Conservation (phyloP, 1,140 invertebrate genomes). For the Trachelipus rathkii region DNA sequence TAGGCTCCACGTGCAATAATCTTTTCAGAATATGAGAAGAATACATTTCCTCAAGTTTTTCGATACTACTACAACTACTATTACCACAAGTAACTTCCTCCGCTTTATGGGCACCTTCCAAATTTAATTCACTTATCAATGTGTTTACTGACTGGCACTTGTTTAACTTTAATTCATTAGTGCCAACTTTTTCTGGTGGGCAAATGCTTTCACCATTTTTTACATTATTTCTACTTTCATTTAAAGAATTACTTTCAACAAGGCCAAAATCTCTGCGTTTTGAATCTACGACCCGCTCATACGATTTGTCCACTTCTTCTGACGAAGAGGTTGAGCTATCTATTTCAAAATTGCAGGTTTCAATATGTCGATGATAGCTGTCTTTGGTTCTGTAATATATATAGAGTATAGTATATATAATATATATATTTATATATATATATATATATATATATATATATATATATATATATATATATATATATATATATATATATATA, state of each 20-base stretch:
- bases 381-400: conserved; percentile 60
- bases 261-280: neutral
- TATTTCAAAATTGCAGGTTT: conserved; percentile 61
- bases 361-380: conserved; percentile 76
- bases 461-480: no score
- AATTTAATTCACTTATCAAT: neutral
- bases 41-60: conserved; percentile 5
- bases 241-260: neutral
- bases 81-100: neutral
- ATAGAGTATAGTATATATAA: no score
- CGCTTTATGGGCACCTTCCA: neutral
- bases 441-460: no score
- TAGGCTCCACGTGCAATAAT: neutral
- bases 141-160: neutral
- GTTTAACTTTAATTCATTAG: neutral
- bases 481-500: no score
- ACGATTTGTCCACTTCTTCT: conserved; percentile 42
- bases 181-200: neutral
- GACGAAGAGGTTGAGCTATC: conserved; percentile 52
- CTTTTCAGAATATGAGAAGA: neutral
- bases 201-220: neutral
- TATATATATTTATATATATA: neutral
- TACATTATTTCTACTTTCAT: neutral
- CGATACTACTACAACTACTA: neutral
- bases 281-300: neutral